These are phyloP conservation scores for Jordanella pulchra DNA, from an alignment of 2,797 vertebrate genomes.

Conservation along the genomic window DNA sequence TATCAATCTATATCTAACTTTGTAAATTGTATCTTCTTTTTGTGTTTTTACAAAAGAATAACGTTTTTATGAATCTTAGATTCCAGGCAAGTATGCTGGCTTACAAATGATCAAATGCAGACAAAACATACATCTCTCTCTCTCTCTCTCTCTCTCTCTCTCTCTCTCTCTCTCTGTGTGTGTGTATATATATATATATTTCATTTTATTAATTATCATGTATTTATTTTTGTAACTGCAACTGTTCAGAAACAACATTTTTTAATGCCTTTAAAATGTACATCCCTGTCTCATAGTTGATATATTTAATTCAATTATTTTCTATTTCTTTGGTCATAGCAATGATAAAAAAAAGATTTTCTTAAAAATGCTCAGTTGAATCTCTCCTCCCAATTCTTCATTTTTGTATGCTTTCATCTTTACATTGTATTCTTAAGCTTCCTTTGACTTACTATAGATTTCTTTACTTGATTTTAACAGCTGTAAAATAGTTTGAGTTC, in stretches of 20 bases:
- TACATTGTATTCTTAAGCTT: slow-evolving; percentile 25
- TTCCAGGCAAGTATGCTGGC: neutral
- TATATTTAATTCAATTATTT: neutral
- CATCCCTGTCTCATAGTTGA: neutral
- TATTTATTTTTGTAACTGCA: neutral
- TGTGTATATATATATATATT: no score
- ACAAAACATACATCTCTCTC: no score
- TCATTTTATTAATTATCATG: neutral
- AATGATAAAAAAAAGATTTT: neutral
- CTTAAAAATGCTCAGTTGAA: neutral
- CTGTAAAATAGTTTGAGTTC: slow-evolving; percentile 47
- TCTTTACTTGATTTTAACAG: slow-evolving; percentile 48
- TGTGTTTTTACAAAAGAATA: neutral
- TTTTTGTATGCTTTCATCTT: slow-evolving; percentile 54
- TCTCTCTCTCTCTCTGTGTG: no score
- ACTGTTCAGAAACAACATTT: no score
- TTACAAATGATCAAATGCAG: neutral
- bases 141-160: no score
- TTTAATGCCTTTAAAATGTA: neutral
- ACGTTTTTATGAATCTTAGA: neutral
- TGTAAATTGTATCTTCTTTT: neutral
- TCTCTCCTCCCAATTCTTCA: neutral
- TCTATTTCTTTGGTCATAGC: neutral
- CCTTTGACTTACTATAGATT: neutral
- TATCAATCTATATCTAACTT: no score